These are phyloP conservation scores for Cinara cedri DNA, from an alignment of 2,888 invertebrate species.

Conservation along the genomic window DNA sequence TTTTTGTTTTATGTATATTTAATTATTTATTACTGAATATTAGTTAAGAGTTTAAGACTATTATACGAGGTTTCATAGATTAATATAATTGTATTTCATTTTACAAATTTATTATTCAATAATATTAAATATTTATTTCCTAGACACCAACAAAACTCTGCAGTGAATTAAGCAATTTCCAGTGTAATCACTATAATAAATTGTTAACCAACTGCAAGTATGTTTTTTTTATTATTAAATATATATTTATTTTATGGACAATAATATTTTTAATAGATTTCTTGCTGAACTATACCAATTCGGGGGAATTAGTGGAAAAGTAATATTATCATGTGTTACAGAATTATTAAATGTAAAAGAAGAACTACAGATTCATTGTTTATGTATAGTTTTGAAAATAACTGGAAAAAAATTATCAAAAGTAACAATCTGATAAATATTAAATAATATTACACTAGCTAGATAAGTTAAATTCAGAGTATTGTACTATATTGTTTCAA, in stretches of 20 bases:
- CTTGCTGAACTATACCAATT: neutral
- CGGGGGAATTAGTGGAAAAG: neutral
- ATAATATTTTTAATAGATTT: conserved; percentile 15
- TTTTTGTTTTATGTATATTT: neutral
- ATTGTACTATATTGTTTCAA: too few relatives aligned
- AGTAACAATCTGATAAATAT: neutral
- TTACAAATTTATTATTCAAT: neutral
- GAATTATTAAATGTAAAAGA: neutral
- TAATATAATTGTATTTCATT: neutral
- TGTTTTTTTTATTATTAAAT: neutral
- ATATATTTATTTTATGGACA: neutral
- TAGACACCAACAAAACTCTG: neutral
- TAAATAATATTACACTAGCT: too few relatives aligned
- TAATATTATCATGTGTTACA: neutral
- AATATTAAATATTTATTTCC: neutral
- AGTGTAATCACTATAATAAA: neutral
- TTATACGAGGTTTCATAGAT: neutral
- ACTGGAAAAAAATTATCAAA: conserved; percentile 11
- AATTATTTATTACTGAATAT: neutral
- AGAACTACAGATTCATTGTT: conserved; percentile 11
- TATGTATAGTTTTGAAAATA: conserved; percentile 21
- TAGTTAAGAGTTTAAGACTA: neutral
- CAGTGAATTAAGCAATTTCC: neutral
- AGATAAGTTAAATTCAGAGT: too few relatives aligned
- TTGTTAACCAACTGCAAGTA: neutral